These are phyloP conservation scores for Rhopalosiphum nymphaeae DNA, from an alignment of 2,888 invertebrate species.

Conservation along the genomic window DNA sequence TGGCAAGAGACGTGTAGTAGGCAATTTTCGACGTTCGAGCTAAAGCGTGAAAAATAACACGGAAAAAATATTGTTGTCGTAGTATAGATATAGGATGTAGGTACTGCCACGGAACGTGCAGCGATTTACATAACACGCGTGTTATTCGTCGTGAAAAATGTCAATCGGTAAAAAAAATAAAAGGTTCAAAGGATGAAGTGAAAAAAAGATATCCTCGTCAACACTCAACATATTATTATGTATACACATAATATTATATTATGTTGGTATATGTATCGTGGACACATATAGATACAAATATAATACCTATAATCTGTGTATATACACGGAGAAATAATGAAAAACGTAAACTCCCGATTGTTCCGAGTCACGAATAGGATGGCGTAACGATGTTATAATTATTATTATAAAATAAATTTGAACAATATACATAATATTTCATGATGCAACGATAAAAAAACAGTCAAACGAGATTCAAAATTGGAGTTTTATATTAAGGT, in stretches of 20 bases:
- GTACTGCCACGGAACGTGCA: neutral
- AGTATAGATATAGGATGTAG: neutral
- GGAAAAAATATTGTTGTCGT: neutral
- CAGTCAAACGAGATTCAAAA: neutral
- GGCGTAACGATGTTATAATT: neutral
- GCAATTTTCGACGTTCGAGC: neutral
- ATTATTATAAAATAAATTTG: neutral
- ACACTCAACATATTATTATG: neutral
- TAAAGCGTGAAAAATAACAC: neutral
- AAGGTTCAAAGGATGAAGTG: neutral
- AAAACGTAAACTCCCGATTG: neutral
- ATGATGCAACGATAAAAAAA: neutral
- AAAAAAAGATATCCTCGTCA: neutral
- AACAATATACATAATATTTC: neutral
- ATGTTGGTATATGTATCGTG: neutral
- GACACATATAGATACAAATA: neutral
- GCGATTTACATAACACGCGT: slow-evolving; percentile 23
- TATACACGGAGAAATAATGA: neutral
- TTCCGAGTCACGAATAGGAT: neutral
- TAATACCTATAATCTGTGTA: neutral
- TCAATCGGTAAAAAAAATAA: neutral
- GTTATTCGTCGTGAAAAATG: slow-evolving; percentile 25
- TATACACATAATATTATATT: too few relatives aligned
- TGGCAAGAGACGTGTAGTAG: neutral
- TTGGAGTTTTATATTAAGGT: neutral